phyloP scores from a whole-genome alignment of 2,888 invertebrate genomes.

The Vandiemenella viatica region DNA sequence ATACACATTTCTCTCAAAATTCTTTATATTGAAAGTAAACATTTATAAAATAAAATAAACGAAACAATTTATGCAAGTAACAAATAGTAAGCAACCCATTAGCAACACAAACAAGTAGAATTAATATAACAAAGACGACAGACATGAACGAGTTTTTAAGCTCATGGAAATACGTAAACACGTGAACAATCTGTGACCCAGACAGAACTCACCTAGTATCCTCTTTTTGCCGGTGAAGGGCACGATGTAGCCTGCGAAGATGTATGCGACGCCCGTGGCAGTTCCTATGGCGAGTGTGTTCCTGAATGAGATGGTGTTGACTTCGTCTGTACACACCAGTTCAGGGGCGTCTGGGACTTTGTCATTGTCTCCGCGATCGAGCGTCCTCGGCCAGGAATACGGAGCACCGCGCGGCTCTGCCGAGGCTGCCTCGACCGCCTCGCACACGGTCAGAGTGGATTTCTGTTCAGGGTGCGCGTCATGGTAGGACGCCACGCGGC shows the following conservation, averaged over 20 bases:
- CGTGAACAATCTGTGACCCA: no score
- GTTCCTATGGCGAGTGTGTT: conserved; percentile 15
- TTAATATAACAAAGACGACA: no score
- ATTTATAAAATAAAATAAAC: no score
- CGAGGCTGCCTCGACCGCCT: neutral
- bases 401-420: neutral
- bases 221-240: conserved; percentile 13
- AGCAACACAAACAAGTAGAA: no score
- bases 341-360: neutral
- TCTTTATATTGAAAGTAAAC: no score
- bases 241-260: conserved; percentile 12
- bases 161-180: no score
- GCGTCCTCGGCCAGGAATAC: neutral
- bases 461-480: conserved; percentile 20
- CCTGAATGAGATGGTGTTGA: conserved; percentile 11
- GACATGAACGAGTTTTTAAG: no score
- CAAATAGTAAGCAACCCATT: no score
- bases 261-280: conserved; percentile 9
- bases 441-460: neutral
- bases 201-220: conserved; percentile 13
- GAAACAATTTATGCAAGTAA: no score
- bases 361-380: neutral
- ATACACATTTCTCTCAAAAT: no score
- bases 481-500: conserved; percentile 23
- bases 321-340: conserved; percentile 1